Conservation (phyloP, 2,888 invertebrate species). For the Halictus ligatus region DNA sequence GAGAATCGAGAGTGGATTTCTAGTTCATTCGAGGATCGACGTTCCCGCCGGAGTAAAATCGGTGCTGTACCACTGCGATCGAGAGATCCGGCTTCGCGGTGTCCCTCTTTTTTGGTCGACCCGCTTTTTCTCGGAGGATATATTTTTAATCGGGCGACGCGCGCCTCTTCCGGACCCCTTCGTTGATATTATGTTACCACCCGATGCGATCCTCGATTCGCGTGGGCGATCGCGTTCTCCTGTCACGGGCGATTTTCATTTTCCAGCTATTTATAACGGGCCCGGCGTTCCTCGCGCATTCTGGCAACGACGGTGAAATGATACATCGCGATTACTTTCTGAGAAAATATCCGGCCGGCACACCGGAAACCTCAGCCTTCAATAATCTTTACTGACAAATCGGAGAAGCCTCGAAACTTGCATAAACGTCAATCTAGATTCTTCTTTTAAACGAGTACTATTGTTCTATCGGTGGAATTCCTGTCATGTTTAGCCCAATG, state of each 20-base stretch:
- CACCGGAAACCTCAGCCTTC: not conserved
- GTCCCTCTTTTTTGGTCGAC: slow-evolving; percentile 27
- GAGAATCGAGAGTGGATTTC: not conserved
- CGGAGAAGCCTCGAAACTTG: not conserved
- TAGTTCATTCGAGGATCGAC: not conserved
- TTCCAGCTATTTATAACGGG: slow-evolving; percentile 54
- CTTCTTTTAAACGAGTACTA: not conserved
- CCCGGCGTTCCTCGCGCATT: slow-evolving; percentile 32
- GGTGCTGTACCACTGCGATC: not conserved
- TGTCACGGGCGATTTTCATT: slow-evolving; percentile 56
- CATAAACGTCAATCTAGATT: not conserved
- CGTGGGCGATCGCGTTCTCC: slow-evolving; percentile 50
- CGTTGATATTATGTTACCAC: slow-evolving; percentile 64
- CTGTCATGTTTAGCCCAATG: not conserved
- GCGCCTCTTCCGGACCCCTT: slow-evolving; percentile 42
- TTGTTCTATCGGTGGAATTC: not conserved
- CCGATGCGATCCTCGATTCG: slow-evolving; percentile 35
- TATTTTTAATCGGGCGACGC: slow-evolving; percentile 62
- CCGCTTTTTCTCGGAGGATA: slow-evolving; percentile 41
- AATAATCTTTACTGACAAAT: not conserved
- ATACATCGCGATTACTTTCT: slow-evolving; percentile 31
- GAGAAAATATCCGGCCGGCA: not conserved
- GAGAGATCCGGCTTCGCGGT: not conserved
- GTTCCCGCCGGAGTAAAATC: not conserved
- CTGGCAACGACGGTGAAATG: slow-evolving; percentile 15